Evolutionary conservation across 2,113 vertebrate genomes (phyloP).

Genomic region (Chamaea fasciata): DNA sequence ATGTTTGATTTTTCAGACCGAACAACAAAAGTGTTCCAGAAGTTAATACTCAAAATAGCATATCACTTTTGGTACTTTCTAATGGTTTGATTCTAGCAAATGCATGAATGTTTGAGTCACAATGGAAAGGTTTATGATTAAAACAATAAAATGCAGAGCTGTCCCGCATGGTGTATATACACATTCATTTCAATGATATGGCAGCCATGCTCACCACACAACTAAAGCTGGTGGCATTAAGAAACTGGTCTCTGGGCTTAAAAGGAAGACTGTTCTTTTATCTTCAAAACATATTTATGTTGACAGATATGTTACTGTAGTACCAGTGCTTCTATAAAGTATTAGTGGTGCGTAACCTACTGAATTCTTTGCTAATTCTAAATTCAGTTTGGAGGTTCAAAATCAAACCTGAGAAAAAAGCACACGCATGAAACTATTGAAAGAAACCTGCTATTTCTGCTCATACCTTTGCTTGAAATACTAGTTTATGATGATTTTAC

Average conservation of each 20-base stretch:
- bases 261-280: background rate
- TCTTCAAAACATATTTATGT: background rate
- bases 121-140: background rate
- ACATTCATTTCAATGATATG: background rate
- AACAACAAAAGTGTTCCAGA: background rate
- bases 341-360: background rate
- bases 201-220: background rate
- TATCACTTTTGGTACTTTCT: background rate
- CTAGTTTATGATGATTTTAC: background rate
- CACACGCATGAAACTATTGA: rapidly evolving
- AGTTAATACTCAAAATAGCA: background rate
- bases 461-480: background rate
- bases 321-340: background rate
- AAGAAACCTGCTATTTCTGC: background rate
- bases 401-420: background rate
- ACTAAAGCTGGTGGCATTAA: background rate
- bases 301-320: background rate
- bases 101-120: background rate
- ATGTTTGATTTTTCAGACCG: background rate
- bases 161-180: background rate
- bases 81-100: background rate
- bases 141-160: background rate
- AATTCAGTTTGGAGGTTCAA: background rate
- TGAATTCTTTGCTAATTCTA: background rate
- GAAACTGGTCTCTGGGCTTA: background rate